Base-by-base conservation (phyloP, 1,140 invertebrate species). In the Marisa cornuarietis region DNA sequence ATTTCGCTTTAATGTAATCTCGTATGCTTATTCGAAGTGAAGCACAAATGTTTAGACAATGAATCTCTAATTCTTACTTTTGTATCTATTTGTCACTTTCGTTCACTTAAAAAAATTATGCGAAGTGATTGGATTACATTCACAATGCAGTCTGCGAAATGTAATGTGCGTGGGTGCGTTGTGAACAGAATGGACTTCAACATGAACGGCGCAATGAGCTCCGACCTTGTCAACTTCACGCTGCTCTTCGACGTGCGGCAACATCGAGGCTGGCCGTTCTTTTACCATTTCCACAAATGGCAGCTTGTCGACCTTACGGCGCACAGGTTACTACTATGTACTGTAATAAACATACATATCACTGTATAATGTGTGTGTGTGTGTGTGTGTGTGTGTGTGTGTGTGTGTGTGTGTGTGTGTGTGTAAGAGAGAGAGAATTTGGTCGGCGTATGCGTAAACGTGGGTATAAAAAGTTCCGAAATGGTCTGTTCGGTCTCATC, bases 211-310 rank as follows among this genome's bases (percentile, higher is more conserved):
- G 49, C 62, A 0, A 11, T 77, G 20, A 63, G 68, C 76, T 66
- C 61, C 2, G 76, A 77, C 51, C 42, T 77, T 14, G 63, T 68
- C 13, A 77, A 77, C 63, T 77, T 77, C 76, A 77, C 76, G 0
- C 65, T 77, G 42, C 13, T 14, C 4, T 77, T 66, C 58, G 49
- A 52, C 76, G 0, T 51, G 63, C 42, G 54, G n/a, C 76, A 77
- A 51, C n/a, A 11, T 8, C 22, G 26, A 22, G 6, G 11, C 2
- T 69, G n/a, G 9, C 76, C 76, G 8, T 14, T 16, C 6, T 10
- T 77, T n/a, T 77, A 77, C 51, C 76, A 77, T 49, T 18, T 20
- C 9, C 76, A 77, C 26, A 49, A 49, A n/a, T 77, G 76, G 76
- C 65, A 51, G 3, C 49, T 77, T 18, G 76, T 26, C 16, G 76